Base-by-base conservation (phyloP, 2,888 invertebrate species). In the Microplitis deprimator region DNA sequence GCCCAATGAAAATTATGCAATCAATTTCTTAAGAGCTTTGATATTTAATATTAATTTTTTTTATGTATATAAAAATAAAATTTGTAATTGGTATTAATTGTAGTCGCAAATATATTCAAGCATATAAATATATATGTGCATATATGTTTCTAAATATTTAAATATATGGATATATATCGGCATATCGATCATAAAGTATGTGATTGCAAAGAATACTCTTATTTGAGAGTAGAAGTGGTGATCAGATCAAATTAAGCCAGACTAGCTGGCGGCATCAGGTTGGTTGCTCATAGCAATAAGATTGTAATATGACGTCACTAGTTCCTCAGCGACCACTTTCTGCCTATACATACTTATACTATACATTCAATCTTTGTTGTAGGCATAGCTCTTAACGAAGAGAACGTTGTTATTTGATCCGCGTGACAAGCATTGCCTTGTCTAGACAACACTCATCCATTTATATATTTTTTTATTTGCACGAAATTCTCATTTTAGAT, bases 211-310 rank as follows among this genome's bases (percentile, higher is more conserved):
- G 40, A 61, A 7, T 74, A 62, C 74, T 20, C 78, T 76, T 77
- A 73, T 67, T 75, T 81, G 77, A 80, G 79, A 80, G 78, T 79
- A 79, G 78, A 77, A 84, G 83, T 83, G 80, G 71, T 67, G 60
- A 69, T 79, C 69, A 79, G 83, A 81, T 82, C 80, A 40, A 82
- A 84, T 81, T 83, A 76, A 81, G 84, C 83, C 83, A 86, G 85
- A 86, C 86, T 84, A 83, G 83, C 83, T 84, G 86, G 85, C 86
- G 81, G 82, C 81, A 76, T 77, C 20, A 84, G 83, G 78, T 79
- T 80, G 82, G 83, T 85, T 81, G 82, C 82, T 80, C 78, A 80
- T 81, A 82, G 81, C 80, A 81, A 75, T 73, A 6, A 50, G 13
- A 50, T 50, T 50, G 10, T 50, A 50, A 80, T 29, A 76, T 87